These are phyloP conservation scores for Loxodonta africana DNA, from an alignment of 2,113 vertebrate genomes.

Conservation along the genomic window DNA sequence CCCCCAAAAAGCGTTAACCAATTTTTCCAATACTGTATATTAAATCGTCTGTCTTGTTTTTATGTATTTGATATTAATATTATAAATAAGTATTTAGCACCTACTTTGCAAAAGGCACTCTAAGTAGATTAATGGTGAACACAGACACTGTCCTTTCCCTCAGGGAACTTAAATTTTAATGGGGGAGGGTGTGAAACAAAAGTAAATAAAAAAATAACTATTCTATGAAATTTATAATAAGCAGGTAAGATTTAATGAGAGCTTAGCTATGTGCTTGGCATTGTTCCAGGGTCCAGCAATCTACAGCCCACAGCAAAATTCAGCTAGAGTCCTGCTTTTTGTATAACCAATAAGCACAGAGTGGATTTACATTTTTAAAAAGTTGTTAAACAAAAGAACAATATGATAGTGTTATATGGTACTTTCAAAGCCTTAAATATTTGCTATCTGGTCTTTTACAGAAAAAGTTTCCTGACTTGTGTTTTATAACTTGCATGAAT, in stretches of 20 bases:
- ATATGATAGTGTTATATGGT: background rate
- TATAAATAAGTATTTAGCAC: background rate
- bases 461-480: background rate
- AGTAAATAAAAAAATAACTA: background rate
- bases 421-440: background rate
- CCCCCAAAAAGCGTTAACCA: background rate
- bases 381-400: background rate
- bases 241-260: background rate
- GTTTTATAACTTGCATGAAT: background rate
- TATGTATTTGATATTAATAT: background rate
- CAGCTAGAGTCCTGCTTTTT: background rate
- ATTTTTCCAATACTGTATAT: background rate
- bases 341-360: background rate
- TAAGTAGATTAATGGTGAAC: background rate
- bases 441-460: background rate
- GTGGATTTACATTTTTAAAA: background rate
- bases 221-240: background rate
- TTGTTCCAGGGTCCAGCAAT: background rate
- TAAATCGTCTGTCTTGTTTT: background rate
- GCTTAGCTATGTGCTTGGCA: background rate
- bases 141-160: background rate
- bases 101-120: background rate
- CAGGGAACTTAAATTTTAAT: background rate
- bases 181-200: background rate
- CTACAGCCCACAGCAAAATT: background rate